Evolutionary conservation across 2,113 vertebrate species (phyloP), one percentile per base, ranked within the genome.

Genomic region (Paraplagusia blochii): DNA sequence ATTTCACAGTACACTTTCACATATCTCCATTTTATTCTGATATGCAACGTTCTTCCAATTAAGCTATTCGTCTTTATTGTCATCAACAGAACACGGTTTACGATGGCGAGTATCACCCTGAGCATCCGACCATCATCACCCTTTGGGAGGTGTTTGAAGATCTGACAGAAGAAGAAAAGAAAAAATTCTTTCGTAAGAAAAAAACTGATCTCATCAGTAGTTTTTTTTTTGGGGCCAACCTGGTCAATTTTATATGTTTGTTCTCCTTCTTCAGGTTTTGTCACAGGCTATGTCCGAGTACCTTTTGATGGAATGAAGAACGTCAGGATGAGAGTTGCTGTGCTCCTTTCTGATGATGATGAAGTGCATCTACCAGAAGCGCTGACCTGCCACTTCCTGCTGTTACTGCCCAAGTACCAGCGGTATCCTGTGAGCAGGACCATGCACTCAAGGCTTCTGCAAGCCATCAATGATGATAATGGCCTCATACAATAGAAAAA

Each of bases 81-180:
- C 54, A 57, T 48, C 63, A 7, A 35, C 67, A 94, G 93, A 92
- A 91, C 74, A 85, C 93, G 0, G 11, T 10, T 2, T 95, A 94
- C 63, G 42, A 68, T 19, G 82, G 77, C 5, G 75, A 34, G 4
- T 94, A 91, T 42, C 38, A 82, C 4, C 72, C 29, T 9, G 53
- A 34, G 0, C 93, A 95, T 53, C 87, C 87, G 38, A 93, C 87
- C 43, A 89, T 91, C 39, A 1, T 86, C 4, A 88, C 60, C 46
- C 94, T 95, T 80, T 95, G 93, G 93, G 53, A 92, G 53, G 92
- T 91, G 76, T 93, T 95, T 76, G 91, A 91, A 22, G 74, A 82
- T 19, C 69, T 94, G 57, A 74, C 84, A 18, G 40, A 61, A 0
- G 76, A 88, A 10, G 71, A 93, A 46, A 94, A 94, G 84, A 94